phyloP scores from a whole-genome alignment of 2,797 vertebrate species.

The Hydrophis major region DNA sequence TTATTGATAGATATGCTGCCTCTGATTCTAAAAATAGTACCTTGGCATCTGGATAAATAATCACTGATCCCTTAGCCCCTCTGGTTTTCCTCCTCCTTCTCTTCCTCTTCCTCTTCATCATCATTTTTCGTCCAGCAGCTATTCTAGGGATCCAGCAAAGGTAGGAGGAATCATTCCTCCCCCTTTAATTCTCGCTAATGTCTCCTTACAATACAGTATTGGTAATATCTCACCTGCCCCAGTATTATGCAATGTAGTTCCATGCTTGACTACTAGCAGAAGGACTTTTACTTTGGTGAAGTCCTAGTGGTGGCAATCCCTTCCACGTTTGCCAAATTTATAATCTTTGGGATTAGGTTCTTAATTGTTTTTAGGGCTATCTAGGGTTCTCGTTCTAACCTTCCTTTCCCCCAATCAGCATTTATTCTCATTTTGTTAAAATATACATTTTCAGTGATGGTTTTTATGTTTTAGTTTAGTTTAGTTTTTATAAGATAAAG shows the following conservation, averaged over 20 bases:
- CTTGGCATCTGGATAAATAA: neutral
- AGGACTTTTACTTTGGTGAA: neutral
- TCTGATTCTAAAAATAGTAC: neutral
- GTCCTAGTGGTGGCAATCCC: neutral
- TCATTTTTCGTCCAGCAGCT: neutral
- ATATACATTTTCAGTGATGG: neutral
- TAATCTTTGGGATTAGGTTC: neutral
- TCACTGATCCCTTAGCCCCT: neutral
- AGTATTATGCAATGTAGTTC: neutral
- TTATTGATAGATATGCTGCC: neutral
- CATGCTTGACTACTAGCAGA: neutral
- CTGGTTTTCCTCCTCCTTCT: neutral
- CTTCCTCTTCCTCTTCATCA: too few species aligned
- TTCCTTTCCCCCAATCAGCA: neutral
- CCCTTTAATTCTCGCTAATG: neutral
- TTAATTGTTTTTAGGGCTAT: neutral
- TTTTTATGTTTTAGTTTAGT: neutral
- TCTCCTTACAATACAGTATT: neutral
- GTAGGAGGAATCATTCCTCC: too few species aligned
- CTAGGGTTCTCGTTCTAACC: neutral
- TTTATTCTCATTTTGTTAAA: neutral
- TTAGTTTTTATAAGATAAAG: neutral
- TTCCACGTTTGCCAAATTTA: neutral
- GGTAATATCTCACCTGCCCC: neutral
- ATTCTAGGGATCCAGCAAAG: neutral